phyloP scores from a whole-genome alignment of 2,113 vertebrate genomes.

The Pluvianellus socialis region DNA sequence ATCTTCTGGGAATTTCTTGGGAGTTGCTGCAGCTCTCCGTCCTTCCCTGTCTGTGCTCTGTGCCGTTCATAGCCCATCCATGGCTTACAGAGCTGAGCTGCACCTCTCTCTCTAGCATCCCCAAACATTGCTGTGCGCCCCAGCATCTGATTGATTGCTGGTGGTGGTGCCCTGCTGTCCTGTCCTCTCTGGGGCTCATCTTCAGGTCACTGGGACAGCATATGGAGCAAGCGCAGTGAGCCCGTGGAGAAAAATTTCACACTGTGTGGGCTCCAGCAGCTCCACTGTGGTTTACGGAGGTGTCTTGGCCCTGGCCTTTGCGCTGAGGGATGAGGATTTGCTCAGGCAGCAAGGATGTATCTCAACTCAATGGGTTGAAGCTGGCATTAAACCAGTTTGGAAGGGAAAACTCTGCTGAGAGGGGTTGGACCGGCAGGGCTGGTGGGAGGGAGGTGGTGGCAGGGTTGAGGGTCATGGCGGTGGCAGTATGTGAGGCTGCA shows the following conservation, averaged over 20 bases:
- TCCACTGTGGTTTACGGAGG: background rate
- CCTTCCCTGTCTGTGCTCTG: background rate
- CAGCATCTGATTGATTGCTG: background rate
- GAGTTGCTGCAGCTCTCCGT: background rate
- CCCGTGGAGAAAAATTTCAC: background rate
- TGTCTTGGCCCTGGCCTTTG: background rate
- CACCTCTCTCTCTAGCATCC: background rate
- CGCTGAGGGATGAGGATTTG: background rate
- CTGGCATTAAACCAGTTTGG: background rate
- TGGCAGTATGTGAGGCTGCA: background rate
- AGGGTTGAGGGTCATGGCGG: background rate
- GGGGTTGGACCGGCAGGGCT: background rate
- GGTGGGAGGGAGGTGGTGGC: background rate
- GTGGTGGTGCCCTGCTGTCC: background rate
- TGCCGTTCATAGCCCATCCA: background rate
- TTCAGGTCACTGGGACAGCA: background rate
- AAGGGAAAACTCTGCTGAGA: background rate
- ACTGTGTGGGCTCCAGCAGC: rapidly evolving
- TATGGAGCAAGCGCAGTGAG: background rate
- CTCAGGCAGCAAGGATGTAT: background rate
- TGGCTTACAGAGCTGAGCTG: background rate
- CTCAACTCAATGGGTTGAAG: background rate
- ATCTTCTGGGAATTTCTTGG: background rate
- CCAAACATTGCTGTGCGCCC: background rate
- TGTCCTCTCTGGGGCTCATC: background rate